phyloP scores from a whole-genome alignment of 2,888 invertebrate species.

The Allygus modestus region DNA sequence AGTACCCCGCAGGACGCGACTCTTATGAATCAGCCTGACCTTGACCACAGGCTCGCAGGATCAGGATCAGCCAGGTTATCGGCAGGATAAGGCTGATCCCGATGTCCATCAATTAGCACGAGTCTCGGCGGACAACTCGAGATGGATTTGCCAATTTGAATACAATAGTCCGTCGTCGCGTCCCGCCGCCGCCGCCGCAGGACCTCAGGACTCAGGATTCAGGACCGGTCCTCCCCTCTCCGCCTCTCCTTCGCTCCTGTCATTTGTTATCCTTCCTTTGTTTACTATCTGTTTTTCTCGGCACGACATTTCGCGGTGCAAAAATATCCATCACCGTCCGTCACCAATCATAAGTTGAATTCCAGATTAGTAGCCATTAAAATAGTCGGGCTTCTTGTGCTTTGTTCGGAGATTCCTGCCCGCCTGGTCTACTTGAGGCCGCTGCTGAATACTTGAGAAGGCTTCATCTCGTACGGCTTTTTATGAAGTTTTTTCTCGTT shows the following conservation, averaged over 20 bases:
- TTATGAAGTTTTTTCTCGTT: too few species aligned
- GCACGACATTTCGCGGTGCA: slow-evolving; percentile 40
- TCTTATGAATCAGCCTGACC: not conserved
- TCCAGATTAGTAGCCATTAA: slow-evolving; percentile 31
- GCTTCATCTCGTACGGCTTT: not conserved
- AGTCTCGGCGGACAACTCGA: slow-evolving; percentile 38
- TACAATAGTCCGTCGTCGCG: slow-evolving; percentile 52
- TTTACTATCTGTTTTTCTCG: slow-evolving; percentile 50
- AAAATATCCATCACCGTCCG: slow-evolving; percentile 50
- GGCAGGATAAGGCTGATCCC: not conserved
- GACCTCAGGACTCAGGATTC: not conserved
- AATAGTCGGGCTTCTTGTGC: slow-evolving; percentile 34
- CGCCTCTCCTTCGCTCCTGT: not conserved
- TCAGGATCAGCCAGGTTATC: slow-evolving; percentile 10
- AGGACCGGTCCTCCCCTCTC: slow-evolving; percentile 1
- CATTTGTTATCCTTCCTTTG: slow-evolving; percentile 52
- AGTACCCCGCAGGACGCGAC: not conserved
- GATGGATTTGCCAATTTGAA: slow-evolving; percentile 59
- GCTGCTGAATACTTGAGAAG: slow-evolving; percentile 10
- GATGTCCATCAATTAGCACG: slow-evolving; percentile 51
- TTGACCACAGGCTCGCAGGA: not conserved
- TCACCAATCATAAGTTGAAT: slow-evolving; percentile 48
- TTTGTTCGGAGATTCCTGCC: slow-evolving; percentile 4
- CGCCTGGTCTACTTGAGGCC: slow-evolving; percentile 17
- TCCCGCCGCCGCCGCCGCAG: slow-evolving; percentile 4